Evolutionary conservation across 2,888 invertebrate species (phyloP).

Genomic region (Catocala nupta): DNA sequence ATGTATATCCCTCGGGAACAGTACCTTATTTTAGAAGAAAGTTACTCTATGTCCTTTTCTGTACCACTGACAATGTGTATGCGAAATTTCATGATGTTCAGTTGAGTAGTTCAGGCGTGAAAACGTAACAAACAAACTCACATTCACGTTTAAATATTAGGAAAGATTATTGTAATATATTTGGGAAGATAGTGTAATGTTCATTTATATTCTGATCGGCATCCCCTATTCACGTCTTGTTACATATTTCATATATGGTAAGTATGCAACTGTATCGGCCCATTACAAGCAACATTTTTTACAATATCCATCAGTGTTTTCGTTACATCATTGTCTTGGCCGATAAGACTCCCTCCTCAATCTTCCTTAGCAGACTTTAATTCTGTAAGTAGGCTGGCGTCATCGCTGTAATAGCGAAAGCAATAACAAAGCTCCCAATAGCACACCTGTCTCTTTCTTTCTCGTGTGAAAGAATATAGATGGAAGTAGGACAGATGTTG

Average conservation of each 20-base stretch:
- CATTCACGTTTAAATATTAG: too few species aligned
- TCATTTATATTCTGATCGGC: neutral
- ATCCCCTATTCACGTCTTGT: neutral
- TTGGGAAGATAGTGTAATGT: neutral
- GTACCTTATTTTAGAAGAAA: too few species aligned
- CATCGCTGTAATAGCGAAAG: constrained; percentile 73
- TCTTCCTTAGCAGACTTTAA: constrained; percentile 83
- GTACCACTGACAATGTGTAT: too few species aligned
- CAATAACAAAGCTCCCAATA: constrained; percentile 72
- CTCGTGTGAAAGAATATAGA: constrained; percentile 21
- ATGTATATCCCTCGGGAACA: too few species aligned
- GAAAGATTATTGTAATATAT: too few species aligned
- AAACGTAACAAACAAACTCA: too few species aligned
- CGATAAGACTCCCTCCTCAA: constrained; percentile 80
- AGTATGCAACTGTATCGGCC: constrained; percentile 17
- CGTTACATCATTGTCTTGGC: constrained; percentile 83
- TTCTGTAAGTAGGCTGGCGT: constrained; percentile 83
- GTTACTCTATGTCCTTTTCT: too few species aligned
- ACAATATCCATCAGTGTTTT: constrained; percentile 79
- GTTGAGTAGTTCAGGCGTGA: too few species aligned
- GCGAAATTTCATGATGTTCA: too few species aligned
- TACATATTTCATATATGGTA: constrained; percentile 11
- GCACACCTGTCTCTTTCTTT: constrained; percentile 60
- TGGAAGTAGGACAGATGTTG: constrained; percentile 64
- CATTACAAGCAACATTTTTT: constrained; percentile 60